Evolutionary conservation across 2,113 vertebrate species (phyloP).

Genomic region (Amphiprion ocellaris): DNA sequence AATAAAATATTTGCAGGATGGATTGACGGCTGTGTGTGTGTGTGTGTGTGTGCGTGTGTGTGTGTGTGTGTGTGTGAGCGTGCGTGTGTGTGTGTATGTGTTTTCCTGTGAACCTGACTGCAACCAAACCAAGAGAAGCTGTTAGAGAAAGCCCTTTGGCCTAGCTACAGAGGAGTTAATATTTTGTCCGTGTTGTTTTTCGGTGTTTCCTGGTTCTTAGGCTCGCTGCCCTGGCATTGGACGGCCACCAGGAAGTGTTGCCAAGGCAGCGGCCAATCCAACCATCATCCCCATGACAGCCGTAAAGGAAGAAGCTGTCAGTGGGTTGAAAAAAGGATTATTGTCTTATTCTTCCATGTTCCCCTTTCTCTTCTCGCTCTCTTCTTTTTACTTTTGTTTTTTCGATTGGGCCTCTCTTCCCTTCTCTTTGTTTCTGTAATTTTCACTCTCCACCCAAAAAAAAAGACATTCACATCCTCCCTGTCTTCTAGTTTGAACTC

Average conservation of each 20-base stretch:
- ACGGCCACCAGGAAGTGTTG: constrained; percentile 47
- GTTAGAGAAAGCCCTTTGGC: background rate
- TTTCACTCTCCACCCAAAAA: constrained; percentile 14
- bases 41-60: constrained; percentile 17
- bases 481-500: background rate
- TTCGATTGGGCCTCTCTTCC: constrained; percentile 18
- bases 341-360: constrained; percentile 35
- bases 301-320: constrained; percentile 58
- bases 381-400: constrained; percentile 12
- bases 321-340: constrained; percentile 47
- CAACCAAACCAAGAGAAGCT: constrained; percentile 2
- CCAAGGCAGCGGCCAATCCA: constrained; percentile 47
- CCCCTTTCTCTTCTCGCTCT: constrained; percentile 9
- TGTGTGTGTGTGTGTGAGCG: constrained; percentile 4
- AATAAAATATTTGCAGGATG: constrained; percentile 5
- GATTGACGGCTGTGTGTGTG: background rate
- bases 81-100: constrained; percentile 12
- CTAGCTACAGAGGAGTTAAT: constrained; percentile 26
- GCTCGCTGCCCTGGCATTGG: constrained; percentile 43
- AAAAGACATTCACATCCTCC: constrained; percentile 8
- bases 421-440: constrained; percentile 25
- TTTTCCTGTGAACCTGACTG: constrained; percentile 4
- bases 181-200: constrained; percentile 34
- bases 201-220: constrained; percentile 45
- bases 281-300: constrained; percentile 37